Evolutionary conservation across 2,113 vertebrate species (phyloP).

Genomic region (Phaethornis superciliosus): DNA sequence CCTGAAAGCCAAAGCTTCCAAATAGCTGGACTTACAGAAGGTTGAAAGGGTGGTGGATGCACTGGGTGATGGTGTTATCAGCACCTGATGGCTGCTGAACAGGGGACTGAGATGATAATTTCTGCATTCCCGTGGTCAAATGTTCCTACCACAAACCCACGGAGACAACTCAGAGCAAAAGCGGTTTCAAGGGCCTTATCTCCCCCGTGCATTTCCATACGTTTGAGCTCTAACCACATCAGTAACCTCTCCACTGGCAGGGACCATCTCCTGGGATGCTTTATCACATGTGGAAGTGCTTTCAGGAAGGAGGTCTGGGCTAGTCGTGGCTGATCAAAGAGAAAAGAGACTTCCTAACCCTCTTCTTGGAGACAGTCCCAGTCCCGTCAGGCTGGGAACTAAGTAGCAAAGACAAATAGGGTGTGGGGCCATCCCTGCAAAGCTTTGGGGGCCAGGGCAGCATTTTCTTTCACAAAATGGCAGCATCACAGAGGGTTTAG

Average conservation of each 20-base stretch:
- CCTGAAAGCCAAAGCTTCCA: neutral
- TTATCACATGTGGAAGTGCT: neutral
- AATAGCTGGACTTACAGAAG: neutral
- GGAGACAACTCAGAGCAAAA: neutral
- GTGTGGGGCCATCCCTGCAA: neutral
- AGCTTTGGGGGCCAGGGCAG: neutral
- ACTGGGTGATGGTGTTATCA: rapidly evolving
- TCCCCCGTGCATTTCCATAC: rapidly evolving
- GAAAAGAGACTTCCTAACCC: neutral
- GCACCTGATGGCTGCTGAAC: neutral
- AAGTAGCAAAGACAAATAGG: neutral
- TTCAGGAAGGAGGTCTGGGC: neutral
- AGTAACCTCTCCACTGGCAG: neutral
- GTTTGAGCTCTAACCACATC: neutral
- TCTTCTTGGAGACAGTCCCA: neutral
- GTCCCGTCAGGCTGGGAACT: neutral
- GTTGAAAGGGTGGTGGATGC: neutral
- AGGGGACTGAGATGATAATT: neutral
- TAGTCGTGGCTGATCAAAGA: neutral
- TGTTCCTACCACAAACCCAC: neutral
- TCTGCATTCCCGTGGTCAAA: neutral
- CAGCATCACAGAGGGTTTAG: neutral
- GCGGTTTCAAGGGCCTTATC: neutral
- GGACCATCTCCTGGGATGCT: neutral
- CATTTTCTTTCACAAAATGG: neutral